phyloP scores from a whole-genome alignment of 1,140 invertebrate genomes.

The Drosophila melanica region DNA sequence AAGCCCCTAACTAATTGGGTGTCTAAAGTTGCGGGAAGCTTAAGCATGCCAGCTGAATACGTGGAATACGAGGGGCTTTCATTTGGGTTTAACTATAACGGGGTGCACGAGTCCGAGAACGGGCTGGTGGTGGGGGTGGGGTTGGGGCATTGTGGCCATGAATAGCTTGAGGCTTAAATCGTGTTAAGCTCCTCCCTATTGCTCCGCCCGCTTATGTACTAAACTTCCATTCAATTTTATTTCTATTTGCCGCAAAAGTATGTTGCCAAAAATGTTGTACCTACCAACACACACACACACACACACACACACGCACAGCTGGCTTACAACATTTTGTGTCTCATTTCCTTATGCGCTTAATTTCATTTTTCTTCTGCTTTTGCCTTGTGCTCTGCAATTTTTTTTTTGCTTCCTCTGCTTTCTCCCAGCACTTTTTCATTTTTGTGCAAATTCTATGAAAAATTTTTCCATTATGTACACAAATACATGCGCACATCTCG shows the following conservation, averaged over 20 bases:
- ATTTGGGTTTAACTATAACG: conserved; percentile 33
- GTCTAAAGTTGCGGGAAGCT: conserved; percentile 54
- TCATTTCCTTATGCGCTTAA: conserved; percentile 81
- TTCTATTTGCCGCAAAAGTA: conserved; percentile 53
- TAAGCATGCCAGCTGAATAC: conserved; percentile 47
- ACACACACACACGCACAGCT: conserved; percentile 43
- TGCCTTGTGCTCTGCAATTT: conserved; percentile 36
- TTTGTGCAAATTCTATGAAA: conserved; percentile 84
- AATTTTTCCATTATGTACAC: conserved; percentile 83
- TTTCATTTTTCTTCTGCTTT: conserved; percentile 73
- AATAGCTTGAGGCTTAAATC: conserved; percentile 61
- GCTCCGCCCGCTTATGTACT: conserved; percentile 18
- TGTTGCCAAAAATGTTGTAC: conserved; percentile 68
- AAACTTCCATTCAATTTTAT: conserved; percentile 68
- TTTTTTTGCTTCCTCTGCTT: conserved; percentile 6
- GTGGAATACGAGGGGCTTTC: conserved; percentile 22
- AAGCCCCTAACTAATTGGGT: conserved; percentile 55
- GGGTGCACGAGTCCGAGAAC: neutral
- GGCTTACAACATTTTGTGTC: conserved; percentile 65
- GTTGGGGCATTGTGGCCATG: conserved; percentile 19
- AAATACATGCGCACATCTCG: conserved; percentile 48
- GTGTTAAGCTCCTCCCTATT: conserved; percentile 42
- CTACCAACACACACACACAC: conserved; percentile 47
- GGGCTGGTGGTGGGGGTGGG: conserved; percentile 6
- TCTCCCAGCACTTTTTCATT: conserved; percentile 76